Base-by-base conservation (phyloP, 2,888 invertebrate species). In the Diadegma fenestrale region DNA sequence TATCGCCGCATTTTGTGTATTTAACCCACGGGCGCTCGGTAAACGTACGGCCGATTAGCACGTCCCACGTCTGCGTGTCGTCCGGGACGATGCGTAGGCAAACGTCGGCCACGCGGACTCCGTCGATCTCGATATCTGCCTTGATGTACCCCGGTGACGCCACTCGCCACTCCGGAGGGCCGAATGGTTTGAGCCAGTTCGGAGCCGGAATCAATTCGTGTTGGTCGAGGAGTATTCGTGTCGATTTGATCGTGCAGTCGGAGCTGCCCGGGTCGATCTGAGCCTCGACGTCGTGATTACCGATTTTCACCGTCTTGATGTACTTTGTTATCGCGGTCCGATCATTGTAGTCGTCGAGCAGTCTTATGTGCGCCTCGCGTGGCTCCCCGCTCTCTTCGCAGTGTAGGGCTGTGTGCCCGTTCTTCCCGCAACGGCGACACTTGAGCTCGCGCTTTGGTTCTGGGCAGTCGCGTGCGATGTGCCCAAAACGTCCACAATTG, bases 211-310 rank as follows among this genome's bases (percentile, higher is more conserved):
- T 37, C 4, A 19, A 8, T 19, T 33, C 33, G 17, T 33, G 12
- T 51, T 37, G 33, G 33, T 33, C 33, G n/a, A 48, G n/a, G 5
- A 73, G 3, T 10, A 48, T 72, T 19, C 51, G 26, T 6, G 58
- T 69, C 17, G 80, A 54, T 30, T 76, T 84, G 8, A 84, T 61
- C 0, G 80, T 84, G 14, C 80, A 84, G 2, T 61, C 71, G 30
- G 71, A 75, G n/a, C 84, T 84, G 8, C 84, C 80, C 5, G 71
- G 51, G 30, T 84, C 80, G 14, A 84, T 69, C n/a, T 43, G 43
- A 10, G 43, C 43, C 43, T 43, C 43, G 4, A 6, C 7, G 14
- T 43, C 43, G 7, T 6, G 7, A 43, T 6, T 14, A 6, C 43
- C 43, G 43, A 43, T 43, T 6, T 43, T 43, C 7, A 43, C 43